Percentiles rank a stretch among this genome's conserved stretches.
These are phyloP conservation scores for Etheostoma cragini DNA, from an alignment of 2,113 vertebrate genomes.

Conservation along the genomic window DNA sequence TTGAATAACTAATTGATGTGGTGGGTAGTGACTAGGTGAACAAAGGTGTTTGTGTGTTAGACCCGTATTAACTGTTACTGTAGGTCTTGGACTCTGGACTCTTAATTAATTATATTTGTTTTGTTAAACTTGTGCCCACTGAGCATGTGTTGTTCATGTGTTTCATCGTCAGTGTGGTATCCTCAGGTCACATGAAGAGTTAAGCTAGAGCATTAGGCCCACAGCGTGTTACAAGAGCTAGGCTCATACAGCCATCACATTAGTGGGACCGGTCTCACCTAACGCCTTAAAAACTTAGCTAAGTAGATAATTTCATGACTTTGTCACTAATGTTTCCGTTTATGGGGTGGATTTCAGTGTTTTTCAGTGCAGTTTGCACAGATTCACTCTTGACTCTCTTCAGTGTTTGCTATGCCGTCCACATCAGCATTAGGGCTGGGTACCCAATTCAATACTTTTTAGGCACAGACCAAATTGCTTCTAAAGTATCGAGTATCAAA, in stretches of 20 bases:
- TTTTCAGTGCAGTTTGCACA: background rate
- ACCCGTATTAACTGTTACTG: conserved; percentile 11
- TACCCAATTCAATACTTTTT: no score
- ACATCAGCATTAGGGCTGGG: background rate
- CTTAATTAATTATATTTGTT: conserved; percentile 48
- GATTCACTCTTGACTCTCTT: background rate
- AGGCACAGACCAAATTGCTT: no score
- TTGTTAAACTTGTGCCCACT: conserved; percentile 6
- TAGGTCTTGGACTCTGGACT: conserved; percentile 54
- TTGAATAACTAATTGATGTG: background rate
- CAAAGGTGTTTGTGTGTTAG: background rate
- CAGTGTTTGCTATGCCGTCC: background rate
- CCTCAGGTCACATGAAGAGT: conserved; percentile 53
- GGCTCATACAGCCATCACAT: background rate
- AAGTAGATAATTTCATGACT: background rate
- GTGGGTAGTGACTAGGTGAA: background rate
- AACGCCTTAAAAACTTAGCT: background rate
- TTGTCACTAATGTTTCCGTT: background rate
- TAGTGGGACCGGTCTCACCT: background rate
- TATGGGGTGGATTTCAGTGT: background rate
- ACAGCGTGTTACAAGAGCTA: background rate
- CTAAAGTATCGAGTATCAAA: no score
- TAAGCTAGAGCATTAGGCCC: conserved; percentile 32
- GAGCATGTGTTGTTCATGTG: conserved; percentile 22
- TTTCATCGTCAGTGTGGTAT: conserved; percentile 13